phyloP scores from a whole-genome alignment of 2,797 vertebrate species.

The Cyclopterus lumpus region DNA sequence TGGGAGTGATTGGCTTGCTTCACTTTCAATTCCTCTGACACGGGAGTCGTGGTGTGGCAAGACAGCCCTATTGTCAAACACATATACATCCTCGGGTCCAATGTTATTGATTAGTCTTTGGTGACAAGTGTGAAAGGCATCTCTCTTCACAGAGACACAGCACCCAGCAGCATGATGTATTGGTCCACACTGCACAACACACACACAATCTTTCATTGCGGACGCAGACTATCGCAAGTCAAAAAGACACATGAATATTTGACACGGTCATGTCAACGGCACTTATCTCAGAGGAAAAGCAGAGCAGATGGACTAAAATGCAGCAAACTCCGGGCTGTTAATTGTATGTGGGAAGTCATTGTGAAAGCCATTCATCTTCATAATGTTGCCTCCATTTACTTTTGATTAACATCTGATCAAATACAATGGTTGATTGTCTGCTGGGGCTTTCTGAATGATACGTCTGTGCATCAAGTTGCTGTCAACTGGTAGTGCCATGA shows the following conservation, averaged over 20 bases:
- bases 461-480: slow-evolving; percentile 77
- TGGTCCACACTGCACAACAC: slow-evolving; percentile 20
- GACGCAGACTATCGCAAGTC: slow-evolving; percentile 19
- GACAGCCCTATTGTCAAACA: slow-evolving; percentile 25
- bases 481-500: slow-evolving; percentile 79
- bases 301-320: slow-evolving; percentile 33
- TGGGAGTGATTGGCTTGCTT: slow-evolving; percentile 32
- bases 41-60: slow-evolving; percentile 16
- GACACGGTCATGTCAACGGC: background rate
- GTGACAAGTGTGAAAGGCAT: slow-evolving; percentile 77
- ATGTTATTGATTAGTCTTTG: slow-evolving; percentile 67
- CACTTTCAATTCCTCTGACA: slow-evolving; percentile 43
- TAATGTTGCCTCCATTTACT: slow-evolving; percentile 46
- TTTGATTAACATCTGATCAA: slow-evolving; percentile 50
- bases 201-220: slow-evolving; percentile 26
- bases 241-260: slow-evolving; percentile 36
- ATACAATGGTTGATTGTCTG: slow-evolving; percentile 56
- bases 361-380: slow-evolving; percentile 37
- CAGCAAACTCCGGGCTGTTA: slow-evolving; percentile 22
- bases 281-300: slow-evolving; percentile 19
- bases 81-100: slow-evolving; percentile 45
- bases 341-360: slow-evolving; percentile 36
- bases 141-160: slow-evolving; percentile 48
- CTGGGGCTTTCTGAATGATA: slow-evolving; percentile 73
- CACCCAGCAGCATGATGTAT: slow-evolving; percentile 41